Conservation (phyloP, 2,888 invertebrate genomes). For the Cataglyphis altisquamis region DNA sequence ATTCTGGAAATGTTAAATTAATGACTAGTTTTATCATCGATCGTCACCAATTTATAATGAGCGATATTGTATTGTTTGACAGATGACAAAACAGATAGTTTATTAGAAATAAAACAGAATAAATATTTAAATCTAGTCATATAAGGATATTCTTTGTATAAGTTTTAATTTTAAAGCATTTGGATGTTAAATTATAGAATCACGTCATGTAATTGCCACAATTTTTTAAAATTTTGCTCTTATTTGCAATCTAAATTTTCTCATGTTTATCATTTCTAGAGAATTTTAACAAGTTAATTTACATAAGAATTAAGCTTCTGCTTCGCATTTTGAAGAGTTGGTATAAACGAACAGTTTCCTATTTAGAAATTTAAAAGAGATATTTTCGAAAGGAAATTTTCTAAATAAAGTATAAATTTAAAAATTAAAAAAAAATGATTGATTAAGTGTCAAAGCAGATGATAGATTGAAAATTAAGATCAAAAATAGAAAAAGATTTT, state of each 20-base stretch:
- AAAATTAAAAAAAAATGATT: neutral
- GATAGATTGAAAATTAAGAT: neutral
- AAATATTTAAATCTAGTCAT: neutral
- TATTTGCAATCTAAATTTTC: neutral
- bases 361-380: neutral
- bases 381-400: neutral
- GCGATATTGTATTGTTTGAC: neutral
- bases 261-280: neutral
- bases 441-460: neutral
- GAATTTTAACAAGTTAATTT: neutral
- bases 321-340: neutral
- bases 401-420: neutral
- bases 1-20: neutral
- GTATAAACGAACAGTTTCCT: neutral
- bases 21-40: neutral
- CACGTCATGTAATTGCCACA: neutral
- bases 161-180: neutral
- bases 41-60: conserved; percentile 15
- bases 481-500: neutral
- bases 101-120: neutral
- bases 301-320: neutral
- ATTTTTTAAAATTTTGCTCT: neutral
- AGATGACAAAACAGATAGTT: neutral
- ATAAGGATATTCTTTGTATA: neutral
- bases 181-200: neutral